Evolutionary conservation across 1,140 invertebrate species (phyloP).

Genomic region (Vanessa atalanta): DNA sequence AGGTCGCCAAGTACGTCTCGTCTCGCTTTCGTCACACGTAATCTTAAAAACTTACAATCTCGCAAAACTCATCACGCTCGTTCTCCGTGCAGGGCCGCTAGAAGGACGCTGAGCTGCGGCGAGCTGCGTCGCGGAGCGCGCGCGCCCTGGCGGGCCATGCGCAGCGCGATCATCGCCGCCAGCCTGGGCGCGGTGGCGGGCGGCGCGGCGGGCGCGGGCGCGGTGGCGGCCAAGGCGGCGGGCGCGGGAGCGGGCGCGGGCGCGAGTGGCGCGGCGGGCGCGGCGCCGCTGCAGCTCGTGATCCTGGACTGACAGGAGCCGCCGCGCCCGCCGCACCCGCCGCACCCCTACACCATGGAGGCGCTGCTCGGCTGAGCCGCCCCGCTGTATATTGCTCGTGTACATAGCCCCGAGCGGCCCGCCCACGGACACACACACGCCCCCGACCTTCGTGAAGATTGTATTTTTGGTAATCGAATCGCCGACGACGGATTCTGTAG

Average conservation of each 20-base stretch:
- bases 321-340: constrained; percentile 68
- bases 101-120: constrained; percentile 88
- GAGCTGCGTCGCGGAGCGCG: constrained; percentile 94
- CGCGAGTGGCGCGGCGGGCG: constrained; percentile 40
- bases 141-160: constrained; percentile 92
- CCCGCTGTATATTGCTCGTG: constrained; percentile 63
- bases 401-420: constrained; percentile 54
- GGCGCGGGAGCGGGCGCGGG: constrained; percentile 82
- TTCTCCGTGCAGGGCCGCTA: constrained; percentile 85
- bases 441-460: constrained; percentile 58
- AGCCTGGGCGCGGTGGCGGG: constrained; percentile 79
- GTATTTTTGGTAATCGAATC: constrained; percentile 79
- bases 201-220: constrained; percentile 42
- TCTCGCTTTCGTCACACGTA: constrained; percentile 32
- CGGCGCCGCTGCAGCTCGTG: constrained; percentile 83
- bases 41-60: too few species aligned
- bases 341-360: constrained; percentile 84
- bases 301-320: constrained; percentile 85
- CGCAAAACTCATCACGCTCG: too few species aligned
- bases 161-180: constrained; percentile 84
- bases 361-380: constrained; percentile 82
- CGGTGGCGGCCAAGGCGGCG: constrained; percentile 69
- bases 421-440: constrained; percentile 17
- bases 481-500: constrained; percentile 78
- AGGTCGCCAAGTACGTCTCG: constrained; percentile 91